Evolutionary conservation across 92 coral and sea anemone genomes (phyloP).

Genomic region (Desmophyllum pertusum): DNA sequence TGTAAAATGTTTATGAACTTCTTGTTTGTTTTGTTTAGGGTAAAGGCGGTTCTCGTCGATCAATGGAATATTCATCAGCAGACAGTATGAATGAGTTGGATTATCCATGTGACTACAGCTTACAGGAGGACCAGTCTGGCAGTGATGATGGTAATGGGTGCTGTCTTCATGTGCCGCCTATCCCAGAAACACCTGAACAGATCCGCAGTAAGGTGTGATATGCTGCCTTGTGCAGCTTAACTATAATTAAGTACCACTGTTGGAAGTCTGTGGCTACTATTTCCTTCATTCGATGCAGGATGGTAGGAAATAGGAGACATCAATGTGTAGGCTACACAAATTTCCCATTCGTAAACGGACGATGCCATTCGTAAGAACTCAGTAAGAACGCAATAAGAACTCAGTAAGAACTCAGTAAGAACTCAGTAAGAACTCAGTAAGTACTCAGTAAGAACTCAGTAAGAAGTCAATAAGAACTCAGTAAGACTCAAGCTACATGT

Average conservation of each 20-base stretch:
- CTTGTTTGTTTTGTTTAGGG: conserved; percentile 13
- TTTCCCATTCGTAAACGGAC: too few relatives aligned
- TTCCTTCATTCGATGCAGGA: too few relatives aligned
- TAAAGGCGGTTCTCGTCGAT: conserved; percentile 15
- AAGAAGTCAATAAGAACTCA: too few relatives aligned
- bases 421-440: too few relatives aligned
- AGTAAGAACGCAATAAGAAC: too few relatives aligned
- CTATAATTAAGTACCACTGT: not conserved
- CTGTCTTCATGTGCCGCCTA: conserved; percentile 85
- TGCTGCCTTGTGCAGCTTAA: not conserved
- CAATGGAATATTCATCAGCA: conserved; percentile 25
- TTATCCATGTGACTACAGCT: conserved; percentile 70
- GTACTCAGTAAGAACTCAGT: too few relatives aligned
- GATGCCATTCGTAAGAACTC: too few relatives aligned
- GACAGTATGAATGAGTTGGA: conserved; percentile 58
- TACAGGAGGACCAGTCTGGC: conserved; percentile 68
- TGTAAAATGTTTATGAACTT: not conserved
- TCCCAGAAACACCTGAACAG: conserved; percentile 74
- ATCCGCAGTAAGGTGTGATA: conserved; percentile 81
- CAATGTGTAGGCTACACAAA: too few relatives aligned
- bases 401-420: too few relatives aligned
- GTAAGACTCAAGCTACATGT: too few relatives aligned
- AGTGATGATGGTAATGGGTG: conserved; percentile 66
- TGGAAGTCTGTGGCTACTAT: too few relatives aligned
- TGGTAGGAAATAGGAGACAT: too few relatives aligned